Evolutionary conservation across 2,113 vertebrate species (phyloP), one percentile per base, ranked within the genome.

Genomic region (Grantiella picta): DNA sequence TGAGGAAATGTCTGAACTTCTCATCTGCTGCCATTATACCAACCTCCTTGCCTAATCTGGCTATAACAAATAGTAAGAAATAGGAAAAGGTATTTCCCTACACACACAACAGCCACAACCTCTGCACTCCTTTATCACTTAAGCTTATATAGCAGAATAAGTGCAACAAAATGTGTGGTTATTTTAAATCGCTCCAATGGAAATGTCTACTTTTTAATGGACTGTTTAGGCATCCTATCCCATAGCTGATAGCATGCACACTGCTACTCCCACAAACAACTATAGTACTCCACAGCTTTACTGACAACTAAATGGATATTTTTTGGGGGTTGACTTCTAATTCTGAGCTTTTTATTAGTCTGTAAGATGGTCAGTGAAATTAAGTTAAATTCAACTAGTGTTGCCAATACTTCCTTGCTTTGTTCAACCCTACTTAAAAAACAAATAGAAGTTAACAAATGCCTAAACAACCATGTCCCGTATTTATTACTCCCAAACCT

Each of bases 131-230:
- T 15, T 63, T 75, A 15, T 22, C 52, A 44, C 11, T 38, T 78
- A 63, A 45, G 17, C 12, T 78, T 60, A 28, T 5, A 13, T 3
- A 49, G 25, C 22, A 36, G 29, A 82, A 50, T 0, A 54, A 15
- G 38, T 29, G 16, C 23, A 82, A 57, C 0, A 0, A 25, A 71
- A 15, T 13, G 7, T 33, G 31, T 4, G 5, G 15, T 28, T 88
- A 73, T 23, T 49, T 36, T 50, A 36, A 49, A 60, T 35, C n/a
- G 35, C 38, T 73, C 47, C 35, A 11, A 16, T 13, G 10, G n/a
- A 91, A 77, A 70, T 29, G 7, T 15, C 60, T 47, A 19, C 3
- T 59, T 87, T 72, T 57, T 31, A 57, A 33, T 31, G 42, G 87
- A 36, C 24, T 38, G 22, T 50, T 50, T 47, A 66, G 12, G 38